phyloP scores from a whole-genome alignment of 37 sponge, comb jelly and placozoan species.

The Corticium candelabrum region DNA sequence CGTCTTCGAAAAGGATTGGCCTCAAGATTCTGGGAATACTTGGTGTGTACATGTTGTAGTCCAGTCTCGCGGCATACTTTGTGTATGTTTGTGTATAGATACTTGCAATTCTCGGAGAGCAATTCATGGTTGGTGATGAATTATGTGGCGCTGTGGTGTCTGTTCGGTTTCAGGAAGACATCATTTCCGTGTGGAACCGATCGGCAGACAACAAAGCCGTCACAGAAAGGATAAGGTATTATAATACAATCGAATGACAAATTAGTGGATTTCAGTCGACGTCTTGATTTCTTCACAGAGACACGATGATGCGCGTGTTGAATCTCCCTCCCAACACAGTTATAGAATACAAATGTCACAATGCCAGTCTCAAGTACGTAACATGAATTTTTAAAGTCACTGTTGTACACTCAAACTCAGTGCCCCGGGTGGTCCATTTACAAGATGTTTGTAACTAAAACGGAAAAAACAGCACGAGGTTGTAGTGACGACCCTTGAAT shows the following conservation, averaged over 20 bases:
- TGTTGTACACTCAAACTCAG: too few relatives aligned
- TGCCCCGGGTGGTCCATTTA: too few relatives aligned
- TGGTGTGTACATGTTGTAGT: constrained; percentile 29
- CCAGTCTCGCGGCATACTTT: background rate
- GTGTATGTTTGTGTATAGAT: constrained; percentile 25
- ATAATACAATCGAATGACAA: background rate
- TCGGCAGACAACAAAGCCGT: constrained; percentile 55
- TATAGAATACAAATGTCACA: background rate
- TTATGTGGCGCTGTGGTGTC: constrained; percentile 91
- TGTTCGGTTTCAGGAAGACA: constrained; percentile 66
- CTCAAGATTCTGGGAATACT: constrained; percentile 81
- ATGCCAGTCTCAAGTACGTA: background rate
- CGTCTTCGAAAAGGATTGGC: constrained; percentile 72
- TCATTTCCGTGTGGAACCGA: constrained; percentile 87
- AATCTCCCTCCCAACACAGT: constrained; percentile 37
- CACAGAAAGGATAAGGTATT: constrained; percentile 63
- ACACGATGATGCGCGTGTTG: constrained; percentile 76
- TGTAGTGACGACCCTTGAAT: too few relatives aligned
- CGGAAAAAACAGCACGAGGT: too few relatives aligned
- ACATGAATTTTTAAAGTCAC: too few relatives aligned
- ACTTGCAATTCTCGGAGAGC: constrained; percentile 82
- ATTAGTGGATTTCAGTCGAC: background rate
- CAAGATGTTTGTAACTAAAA: too few relatives aligned
- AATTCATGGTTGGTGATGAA: constrained; percentile 96
- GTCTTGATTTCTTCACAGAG: constrained; percentile 29